These are phyloP conservation scores for Corydoras maculifer DNA, from an alignment of 2,113 vertebrate species.

Conservation along the genomic window DNA sequence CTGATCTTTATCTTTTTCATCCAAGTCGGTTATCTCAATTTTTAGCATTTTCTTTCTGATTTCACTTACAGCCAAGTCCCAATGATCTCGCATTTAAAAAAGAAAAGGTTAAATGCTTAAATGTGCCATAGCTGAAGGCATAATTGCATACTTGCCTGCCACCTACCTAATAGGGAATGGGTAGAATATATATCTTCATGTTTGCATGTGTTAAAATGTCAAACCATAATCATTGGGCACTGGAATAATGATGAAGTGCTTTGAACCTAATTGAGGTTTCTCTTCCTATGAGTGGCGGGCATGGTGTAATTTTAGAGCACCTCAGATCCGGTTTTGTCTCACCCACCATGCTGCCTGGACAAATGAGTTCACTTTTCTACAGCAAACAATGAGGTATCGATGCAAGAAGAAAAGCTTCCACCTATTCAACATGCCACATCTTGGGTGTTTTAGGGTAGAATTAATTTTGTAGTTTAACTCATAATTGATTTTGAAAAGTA, in stretches of 20 bases:
- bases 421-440: background rate
- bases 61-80: constrained; percentile 25
- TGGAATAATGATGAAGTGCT: constrained; percentile 41
- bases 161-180: constrained; percentile 25
- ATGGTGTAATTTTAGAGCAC: constrained; percentile 30
- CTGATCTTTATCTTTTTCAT: constrained; percentile 19
- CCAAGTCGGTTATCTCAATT: constrained; percentile 2
- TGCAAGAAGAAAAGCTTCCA: background rate
- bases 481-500: too few species aligned
- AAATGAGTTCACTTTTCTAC: constrained; percentile 16
- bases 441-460: too few species aligned
- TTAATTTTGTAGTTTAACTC: too few species aligned
- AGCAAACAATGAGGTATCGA: background rate
- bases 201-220: constrained; percentile 44
- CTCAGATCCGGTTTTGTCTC: constrained; percentile 9
- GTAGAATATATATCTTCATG: constrained; percentile 39
- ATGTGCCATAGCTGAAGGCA: constrained; percentile 35
- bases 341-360: constrained; percentile 23
- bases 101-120: constrained; percentile 32
- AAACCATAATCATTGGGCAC: constrained; percentile 37
- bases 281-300: constrained; percentile 16
- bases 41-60: constrained; percentile 21
- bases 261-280: constrained; percentile 38
- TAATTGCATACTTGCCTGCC: constrained; percentile 37
- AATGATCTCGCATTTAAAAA: constrained; percentile 25